Percentiles rank a stretch among this genome's conserved stretches.
Conservation (phyloP, 2,113 vertebrate species). For the Tetraodon nigroviridis region DNA sequence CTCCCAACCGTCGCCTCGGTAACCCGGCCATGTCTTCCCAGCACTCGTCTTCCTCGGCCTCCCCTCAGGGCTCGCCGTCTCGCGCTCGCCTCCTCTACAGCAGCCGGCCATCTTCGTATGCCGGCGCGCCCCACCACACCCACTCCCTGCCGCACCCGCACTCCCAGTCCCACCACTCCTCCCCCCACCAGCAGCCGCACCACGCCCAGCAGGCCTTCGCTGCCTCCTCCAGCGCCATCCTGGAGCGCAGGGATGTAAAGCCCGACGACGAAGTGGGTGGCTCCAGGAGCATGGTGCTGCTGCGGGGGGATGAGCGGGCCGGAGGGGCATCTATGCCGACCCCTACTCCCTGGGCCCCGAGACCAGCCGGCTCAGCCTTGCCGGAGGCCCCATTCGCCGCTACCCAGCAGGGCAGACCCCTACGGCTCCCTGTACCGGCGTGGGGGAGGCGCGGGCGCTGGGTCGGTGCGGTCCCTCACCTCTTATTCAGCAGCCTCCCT, state of each 20-base stretch:
- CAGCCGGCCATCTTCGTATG: constrained; percentile 87
- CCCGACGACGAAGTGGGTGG: constrained; percentile 86
- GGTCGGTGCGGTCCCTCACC: constrained; percentile 86
- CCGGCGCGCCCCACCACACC: constrained; percentile 75
- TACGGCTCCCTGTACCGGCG: constrained; percentile 84
- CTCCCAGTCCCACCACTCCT: constrained; percentile 70
- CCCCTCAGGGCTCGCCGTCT: constrained; percentile 84
- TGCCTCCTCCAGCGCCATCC: constrained; percentile 92
- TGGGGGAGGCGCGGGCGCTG: constrained; percentile 62
- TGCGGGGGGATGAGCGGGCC: constrained; percentile 81
- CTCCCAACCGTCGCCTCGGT: constrained; percentile 88
- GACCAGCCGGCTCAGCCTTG: constrained; percentile 83
- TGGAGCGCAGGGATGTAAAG: constrained; percentile 94
- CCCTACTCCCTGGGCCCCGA: constrained; percentile 85
- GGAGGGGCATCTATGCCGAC: constrained; percentile 85
- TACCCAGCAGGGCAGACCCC: constrained; percentile 78
- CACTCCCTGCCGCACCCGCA: constrained; percentile 57
- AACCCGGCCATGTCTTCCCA: constrained; percentile 77
- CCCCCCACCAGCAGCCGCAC: constrained; percentile 66
- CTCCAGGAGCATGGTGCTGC: constrained; percentile 85
- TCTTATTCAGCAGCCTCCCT: constrained; percentile 90
- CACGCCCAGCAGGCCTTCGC: constrained; percentile 78
- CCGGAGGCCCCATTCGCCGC: constrained; percentile 67
- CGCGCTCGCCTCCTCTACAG: constrained; percentile 91
- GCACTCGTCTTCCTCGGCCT: constrained; percentile 78